phyloP scores from a whole-genome alignment of 1,140 invertebrate species.

The Hydropsyche tenuis region DNA sequence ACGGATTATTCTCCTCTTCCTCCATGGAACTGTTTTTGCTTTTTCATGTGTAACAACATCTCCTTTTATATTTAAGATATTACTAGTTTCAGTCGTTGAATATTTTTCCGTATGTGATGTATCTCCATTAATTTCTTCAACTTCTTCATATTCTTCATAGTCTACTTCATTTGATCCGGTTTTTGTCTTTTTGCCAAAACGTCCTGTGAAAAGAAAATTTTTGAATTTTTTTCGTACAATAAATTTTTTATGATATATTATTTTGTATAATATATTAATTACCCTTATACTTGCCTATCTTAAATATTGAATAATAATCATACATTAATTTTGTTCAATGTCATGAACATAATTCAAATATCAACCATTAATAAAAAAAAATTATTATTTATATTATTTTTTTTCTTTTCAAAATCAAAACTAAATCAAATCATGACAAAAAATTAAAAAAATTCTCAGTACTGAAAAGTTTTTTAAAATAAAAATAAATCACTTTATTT shows the following conservation, averaged over 20 bases:
- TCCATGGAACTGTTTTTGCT: conserved; percentile 46
- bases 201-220: conserved; percentile 36
- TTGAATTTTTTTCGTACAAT: too few species aligned
- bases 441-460: too few species aligned
- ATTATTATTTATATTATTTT: neutral
- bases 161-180: conserved; percentile 33
- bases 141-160: conserved; percentile 38
- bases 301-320: neutral
- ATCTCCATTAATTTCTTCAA: conserved; percentile 24
- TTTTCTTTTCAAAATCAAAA: too few species aligned
- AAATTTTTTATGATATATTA: neutral
- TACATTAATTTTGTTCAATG: neutral
- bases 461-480: too few species aligned
- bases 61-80: conserved; percentile 45
- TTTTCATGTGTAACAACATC: conserved; percentile 46
- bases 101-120: conserved; percentile 25
- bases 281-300: neutral
- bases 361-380: neutral
- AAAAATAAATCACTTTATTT: too few species aligned
- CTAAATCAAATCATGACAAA: too few species aligned
- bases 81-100: conserved; percentile 42
- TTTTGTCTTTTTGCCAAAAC: conserved; percentile 41
- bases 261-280: neutral
- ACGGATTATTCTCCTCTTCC: conserved; percentile 44
- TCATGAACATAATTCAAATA: neutral